Percentiles rank a stretch among this genome's conserved stretches.
These are phyloP conservation scores for Bombus superbus DNA, from an alignment of 1,140 invertebrate species.

Conservation along the genomic window DNA sequence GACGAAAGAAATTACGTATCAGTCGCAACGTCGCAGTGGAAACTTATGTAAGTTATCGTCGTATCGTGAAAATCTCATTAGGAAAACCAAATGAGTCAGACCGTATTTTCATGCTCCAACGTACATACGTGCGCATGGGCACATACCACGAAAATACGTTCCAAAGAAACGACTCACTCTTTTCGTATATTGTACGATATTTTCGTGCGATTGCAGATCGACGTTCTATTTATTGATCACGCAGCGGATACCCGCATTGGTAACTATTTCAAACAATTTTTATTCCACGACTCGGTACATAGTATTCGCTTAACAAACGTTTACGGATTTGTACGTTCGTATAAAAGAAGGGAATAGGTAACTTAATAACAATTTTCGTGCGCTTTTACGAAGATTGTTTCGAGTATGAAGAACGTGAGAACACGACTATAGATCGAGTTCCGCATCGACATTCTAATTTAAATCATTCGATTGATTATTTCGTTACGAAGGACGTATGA, in stretches of 20 bases:
- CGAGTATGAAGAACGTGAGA: too few species aligned
- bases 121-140: neutral
- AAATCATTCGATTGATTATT: too few species aligned
- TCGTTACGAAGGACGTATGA: too few species aligned
- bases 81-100: conserved; percentile 44
- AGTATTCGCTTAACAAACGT: neutral
- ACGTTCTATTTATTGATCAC: neutral
- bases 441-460: too few species aligned
- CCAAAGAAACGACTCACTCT: conserved; percentile 13
- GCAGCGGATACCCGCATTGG: too few species aligned
- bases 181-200: conserved; percentile 22
- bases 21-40: neutral
- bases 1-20: conserved; percentile 5
- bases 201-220: conserved; percentile 22
- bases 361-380: too few species aligned
- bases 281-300: too few species aligned
- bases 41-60: conserved; percentile 29
- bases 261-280: neutral
- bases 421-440: too few species aligned
- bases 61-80: conserved; percentile 40
- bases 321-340: too few species aligned
- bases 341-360: too few species aligned
- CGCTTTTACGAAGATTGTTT: too few species aligned
- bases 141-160: conserved; percentile 18
- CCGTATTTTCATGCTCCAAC: conserved; percentile 32